Evolutionary conservation across 2,797 vertebrate genomes (phyloP).

Genomic region (Halcyon badia): DNA sequence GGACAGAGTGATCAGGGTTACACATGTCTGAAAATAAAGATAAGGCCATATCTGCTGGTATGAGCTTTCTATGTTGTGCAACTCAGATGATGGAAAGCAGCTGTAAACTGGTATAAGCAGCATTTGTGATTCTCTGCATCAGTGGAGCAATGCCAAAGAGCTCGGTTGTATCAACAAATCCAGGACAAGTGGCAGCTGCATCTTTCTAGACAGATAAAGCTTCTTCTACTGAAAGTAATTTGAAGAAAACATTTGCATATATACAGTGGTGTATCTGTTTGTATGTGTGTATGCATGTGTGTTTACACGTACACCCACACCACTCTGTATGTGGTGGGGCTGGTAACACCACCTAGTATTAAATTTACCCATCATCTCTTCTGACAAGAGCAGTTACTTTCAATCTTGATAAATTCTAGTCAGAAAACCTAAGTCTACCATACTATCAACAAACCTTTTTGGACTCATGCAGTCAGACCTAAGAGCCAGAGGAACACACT

Average conservation of each 20-base stretch:
- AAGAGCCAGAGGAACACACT: background rate
- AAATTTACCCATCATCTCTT: background rate
- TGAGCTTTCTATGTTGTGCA: background rate
- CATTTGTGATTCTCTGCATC: slow-evolving; percentile 33
- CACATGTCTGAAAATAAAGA: slow-evolving; percentile 40
- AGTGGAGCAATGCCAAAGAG: slow-evolving; percentile 36
- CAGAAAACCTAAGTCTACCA: background rate
- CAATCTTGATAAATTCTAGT: background rate
- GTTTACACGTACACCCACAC: background rate
- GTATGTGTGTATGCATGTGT: background rate
- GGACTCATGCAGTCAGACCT: background rate
- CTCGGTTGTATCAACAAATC: slow-evolving; percentile 31
- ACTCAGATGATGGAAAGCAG: slow-evolving; percentile 39
- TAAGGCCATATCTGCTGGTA: slow-evolving; percentile 13
- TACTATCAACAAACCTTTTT: background rate
- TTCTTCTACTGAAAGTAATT: background rate
- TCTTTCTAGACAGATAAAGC: slow-evolving; percentile 30
- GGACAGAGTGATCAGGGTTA: background rate
- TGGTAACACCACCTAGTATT: background rate
- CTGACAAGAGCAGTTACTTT: background rate
- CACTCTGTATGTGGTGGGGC: background rate
- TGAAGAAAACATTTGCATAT: background rate
- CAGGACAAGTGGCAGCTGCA: slow-evolving; percentile 39
- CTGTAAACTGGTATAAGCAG: slow-evolving; percentile 14
- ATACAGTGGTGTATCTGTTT: slow-evolving; percentile 28